A percentile compares a stretch with the other conserved stretches of the same genome.
phyloP scores from a whole-genome alignment of 2,888 invertebrate species.

The Spodoptera exigua region DNA sequence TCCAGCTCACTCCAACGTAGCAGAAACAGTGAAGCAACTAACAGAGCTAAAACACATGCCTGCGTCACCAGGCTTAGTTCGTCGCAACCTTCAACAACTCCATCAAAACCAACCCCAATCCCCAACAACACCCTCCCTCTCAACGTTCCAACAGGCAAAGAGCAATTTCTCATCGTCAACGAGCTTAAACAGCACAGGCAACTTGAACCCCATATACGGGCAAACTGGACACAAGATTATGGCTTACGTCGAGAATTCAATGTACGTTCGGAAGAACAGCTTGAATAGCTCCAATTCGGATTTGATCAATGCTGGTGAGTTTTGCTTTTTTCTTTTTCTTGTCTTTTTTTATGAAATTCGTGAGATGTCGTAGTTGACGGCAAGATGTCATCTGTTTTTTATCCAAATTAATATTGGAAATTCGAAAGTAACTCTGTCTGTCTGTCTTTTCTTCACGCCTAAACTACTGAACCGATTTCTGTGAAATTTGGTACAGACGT shows the following conservation, averaged over 20 bases:
- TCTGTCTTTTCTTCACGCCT: too few species aligned
- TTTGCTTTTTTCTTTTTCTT: too few species aligned
- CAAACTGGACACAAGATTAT: slow-evolving; percentile 82
- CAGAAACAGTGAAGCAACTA: slow-evolving; percentile 95
- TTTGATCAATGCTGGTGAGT: slow-evolving; percentile 74
- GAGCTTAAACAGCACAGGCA: slow-evolving; percentile 80
- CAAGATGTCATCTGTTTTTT: too few species aligned
- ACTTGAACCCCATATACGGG: slow-evolving; percentile 85
- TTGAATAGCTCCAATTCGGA: slow-evolving; percentile 79
- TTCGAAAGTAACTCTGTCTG: too few species aligned
- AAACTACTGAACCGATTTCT: too few species aligned
- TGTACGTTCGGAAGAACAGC: slow-evolving; percentile 85
- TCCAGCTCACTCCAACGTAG: slow-evolving; percentile 90
- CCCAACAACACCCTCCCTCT: slow-evolving; percentile 67
- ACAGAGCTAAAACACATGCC: slow-evolving; percentile 96
- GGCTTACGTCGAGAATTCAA: slow-evolving; percentile 79
- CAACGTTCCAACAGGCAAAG: slow-evolving; percentile 84
- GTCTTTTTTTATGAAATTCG: too few species aligned
- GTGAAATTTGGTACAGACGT: too few species aligned
- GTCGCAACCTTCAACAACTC: slow-evolving; percentile 84
- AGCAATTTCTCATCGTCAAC: slow-evolving; percentile 77
- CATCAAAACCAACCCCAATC: slow-evolving; percentile 66
- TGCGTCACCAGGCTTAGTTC: slow-evolving; percentile 93
- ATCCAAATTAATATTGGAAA: too few species aligned
- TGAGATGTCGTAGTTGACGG: too few species aligned